Conservation (phyloP, 2,113 vertebrate species). For the Pontoporia blainvillei region DNA sequence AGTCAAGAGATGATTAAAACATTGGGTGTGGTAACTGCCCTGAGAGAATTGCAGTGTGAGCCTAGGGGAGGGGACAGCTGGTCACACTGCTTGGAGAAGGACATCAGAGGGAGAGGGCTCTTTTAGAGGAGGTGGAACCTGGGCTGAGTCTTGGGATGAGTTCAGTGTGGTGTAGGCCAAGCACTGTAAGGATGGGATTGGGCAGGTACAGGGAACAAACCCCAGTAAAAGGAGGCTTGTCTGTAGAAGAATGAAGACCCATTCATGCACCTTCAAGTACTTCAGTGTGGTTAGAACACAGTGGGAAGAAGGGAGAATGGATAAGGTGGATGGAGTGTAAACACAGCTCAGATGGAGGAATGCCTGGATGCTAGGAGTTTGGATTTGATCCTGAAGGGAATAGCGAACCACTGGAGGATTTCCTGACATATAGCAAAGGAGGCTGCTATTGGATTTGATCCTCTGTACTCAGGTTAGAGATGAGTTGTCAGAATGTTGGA, state of each 20-base stretch:
- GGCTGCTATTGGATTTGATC: background rate
- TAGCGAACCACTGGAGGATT: background rate
- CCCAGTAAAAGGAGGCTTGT: too few relatives aligned
- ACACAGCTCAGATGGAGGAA: background rate
- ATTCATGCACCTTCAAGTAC: background rate
- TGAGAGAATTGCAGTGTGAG: fast-evolving
- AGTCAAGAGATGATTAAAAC: background rate
- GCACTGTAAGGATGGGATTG: background rate
- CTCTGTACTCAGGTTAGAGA: background rate
- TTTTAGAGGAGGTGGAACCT: background rate
- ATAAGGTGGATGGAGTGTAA: background rate
- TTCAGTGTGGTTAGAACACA: background rate
- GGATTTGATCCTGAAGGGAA: background rate
- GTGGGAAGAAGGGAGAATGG: too few relatives aligned
- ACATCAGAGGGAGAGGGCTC: background rate
- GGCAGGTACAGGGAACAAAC: background rate
- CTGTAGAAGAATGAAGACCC: background rate
- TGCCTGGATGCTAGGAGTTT: background rate
- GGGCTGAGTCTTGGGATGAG: background rate
- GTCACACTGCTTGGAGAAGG: background rate
- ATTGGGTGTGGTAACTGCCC: background rate
- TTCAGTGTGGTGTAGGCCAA: background rate
- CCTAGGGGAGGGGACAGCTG: background rate
- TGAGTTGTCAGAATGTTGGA: background rate
- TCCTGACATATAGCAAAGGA: background rate